These are phyloP conservation scores for Oasisia sp. DNA, from an alignment of 2,888 invertebrate species.

Conservation along the genomic window DNA sequence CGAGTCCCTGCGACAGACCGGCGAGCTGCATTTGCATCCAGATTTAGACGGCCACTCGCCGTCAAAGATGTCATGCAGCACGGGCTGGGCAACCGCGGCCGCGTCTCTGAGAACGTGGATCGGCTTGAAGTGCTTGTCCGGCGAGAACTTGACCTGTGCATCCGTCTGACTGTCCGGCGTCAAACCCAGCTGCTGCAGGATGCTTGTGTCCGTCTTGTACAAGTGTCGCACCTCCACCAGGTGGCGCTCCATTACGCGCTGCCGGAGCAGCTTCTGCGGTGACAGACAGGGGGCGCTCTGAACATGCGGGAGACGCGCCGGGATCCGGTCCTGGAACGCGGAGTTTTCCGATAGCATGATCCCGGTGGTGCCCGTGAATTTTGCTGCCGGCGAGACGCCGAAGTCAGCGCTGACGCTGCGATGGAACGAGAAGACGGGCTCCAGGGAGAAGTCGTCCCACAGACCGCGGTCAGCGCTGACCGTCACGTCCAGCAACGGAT, in stretches of 20 bases:
- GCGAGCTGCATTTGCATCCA: neutral
- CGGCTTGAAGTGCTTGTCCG: slow-evolving; percentile 85
- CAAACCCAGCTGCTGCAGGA: slow-evolving; percentile 36
- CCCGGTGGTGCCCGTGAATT: slow-evolving; percentile 18
- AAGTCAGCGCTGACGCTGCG: neutral
- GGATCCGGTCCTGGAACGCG: slow-evolving; percentile 53
- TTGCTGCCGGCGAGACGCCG: neutral
- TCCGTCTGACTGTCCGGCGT: slow-evolving; percentile 34
- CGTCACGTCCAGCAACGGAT: neutral
- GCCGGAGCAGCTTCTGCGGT: slow-evolving; percentile 20
- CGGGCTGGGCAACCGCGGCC: neutral
- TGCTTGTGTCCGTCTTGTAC: slow-evolving; percentile 38
- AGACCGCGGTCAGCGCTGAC: neutral
- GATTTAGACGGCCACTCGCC: neutral
- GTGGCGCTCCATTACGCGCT: slow-evolving; percentile 22
- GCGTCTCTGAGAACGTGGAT: slow-evolving; percentile 66
- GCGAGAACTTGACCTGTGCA: slow-evolving; percentile 74
- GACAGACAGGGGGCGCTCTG: slow-evolving; percentile 49
- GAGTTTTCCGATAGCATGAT: slow-evolving; percentile 55
- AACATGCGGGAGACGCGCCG: slow-evolving; percentile 49
- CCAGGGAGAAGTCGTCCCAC: neutral
- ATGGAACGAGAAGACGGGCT: neutral
- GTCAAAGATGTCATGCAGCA: neutral
- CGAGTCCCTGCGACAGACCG: neutral
- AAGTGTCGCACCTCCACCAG: slow-evolving; percentile 35